Percentiles rank a stretch among this genome's conserved stretches.
Evolutionary conservation across 2,113 vertebrate genomes (phyloP).

Genomic region (Asarcornis scutulata): DNA sequence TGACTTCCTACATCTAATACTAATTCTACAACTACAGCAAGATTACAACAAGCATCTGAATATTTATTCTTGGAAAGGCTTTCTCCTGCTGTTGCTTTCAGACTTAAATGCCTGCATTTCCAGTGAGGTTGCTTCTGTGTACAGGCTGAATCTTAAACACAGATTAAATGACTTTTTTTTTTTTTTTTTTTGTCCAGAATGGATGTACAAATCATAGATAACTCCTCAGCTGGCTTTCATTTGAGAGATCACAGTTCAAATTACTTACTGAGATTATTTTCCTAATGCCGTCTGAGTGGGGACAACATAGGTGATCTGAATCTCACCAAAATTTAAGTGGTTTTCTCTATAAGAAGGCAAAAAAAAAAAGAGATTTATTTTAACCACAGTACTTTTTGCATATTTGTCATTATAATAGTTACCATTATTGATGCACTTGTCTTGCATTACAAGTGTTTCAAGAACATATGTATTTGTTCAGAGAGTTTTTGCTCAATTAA

Average conservation of each 20-base stretch:
- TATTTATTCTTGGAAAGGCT: not conserved
- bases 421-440: rapidly evolving
- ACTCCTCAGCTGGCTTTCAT: rapidly evolving
- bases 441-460: not conserved
- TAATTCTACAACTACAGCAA: not conserved
- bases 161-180: rapidly evolving
- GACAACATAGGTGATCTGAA: not conserved
- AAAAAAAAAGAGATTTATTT: not conserved
- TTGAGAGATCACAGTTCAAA: rapidly evolving
- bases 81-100: not conserved
- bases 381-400: not conserved
- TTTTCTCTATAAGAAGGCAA: not conserved
- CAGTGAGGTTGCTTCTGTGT: not conserved
- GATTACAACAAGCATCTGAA: not conserved
- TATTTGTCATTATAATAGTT: not conserved
- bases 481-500: not conserved
- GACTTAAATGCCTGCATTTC: not conserved
- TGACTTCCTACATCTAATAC: not conserved
- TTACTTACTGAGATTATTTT: not conserved
- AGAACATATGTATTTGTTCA: not conserved
- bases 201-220: not conserved
- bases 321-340: not conserved
- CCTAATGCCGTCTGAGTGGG: not conserved
- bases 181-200: not conserved
- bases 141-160: not conserved